Conservation (phyloP, 2,888 invertebrate genomes). For the Belgica antarctica region DNA sequence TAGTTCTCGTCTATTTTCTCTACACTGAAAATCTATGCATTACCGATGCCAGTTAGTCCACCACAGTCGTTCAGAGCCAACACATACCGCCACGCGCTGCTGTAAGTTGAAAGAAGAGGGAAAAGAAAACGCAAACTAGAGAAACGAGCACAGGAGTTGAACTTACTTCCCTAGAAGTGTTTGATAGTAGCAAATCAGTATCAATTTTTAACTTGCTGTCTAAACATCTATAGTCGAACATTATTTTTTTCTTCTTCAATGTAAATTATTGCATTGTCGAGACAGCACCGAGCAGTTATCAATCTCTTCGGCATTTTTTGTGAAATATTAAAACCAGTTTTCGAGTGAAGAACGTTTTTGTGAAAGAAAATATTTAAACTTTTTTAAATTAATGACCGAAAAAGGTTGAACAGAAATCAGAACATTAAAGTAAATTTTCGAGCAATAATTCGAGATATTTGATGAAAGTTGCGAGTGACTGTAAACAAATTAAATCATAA, state of each 20-base stretch:
- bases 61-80: background rate
- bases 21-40: conserved; percentile 30
- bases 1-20: conserved; percentile 10
- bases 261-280: no score
- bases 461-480: conserved; percentile 31
- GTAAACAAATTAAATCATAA: conserved; percentile 33
- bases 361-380: no score
- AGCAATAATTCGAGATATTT: background rate
- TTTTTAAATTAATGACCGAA: no score
- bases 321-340: background rate
- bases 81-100: background rate
- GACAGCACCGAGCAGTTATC: no score
- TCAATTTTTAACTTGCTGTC: conserved; percentile 46
- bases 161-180: conserved; percentile 46
- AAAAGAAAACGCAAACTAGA: conserved; percentile 16
- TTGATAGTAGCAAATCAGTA: conserved; percentile 46
- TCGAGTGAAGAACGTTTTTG: background rate
- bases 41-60: conserved; percentile 30
- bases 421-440: conserved; percentile 28
- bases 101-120: conserved; percentile 7
- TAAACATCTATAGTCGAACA: conserved; percentile 45
- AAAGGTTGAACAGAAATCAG: background rate
- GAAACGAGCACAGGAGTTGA: conserved; percentile 42
- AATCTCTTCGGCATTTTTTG: background rate
- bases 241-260: conserved; percentile 38